Base-by-base conservation (phyloP, 1,140 invertebrate species). In the Atta cephalotes region DNA sequence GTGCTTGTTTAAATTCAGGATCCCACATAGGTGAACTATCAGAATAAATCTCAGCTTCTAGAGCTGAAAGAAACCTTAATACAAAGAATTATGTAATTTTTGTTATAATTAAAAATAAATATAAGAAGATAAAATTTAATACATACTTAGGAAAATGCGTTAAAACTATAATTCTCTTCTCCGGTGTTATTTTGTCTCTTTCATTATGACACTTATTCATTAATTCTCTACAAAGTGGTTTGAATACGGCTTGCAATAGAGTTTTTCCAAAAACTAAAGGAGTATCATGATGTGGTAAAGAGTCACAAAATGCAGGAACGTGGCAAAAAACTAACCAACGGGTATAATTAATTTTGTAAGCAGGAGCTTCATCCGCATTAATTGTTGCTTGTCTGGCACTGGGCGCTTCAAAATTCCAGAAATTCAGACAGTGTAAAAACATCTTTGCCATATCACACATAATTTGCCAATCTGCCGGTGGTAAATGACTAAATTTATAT, bases 301-400 rank as follows among this genome's bases (percentile, higher is more conserved):
- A 99, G 94, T 99, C 98, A 93, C 98, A 99, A 94, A 99, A 98
- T 6, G 98, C 97, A 14, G 98, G 98, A 6, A 99, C 98, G 94
- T 99, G 98, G 92, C 98, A 99, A 93, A 98, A 99, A 14, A 99
- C 98, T 28, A 99, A 95, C 98, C 99, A 99, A 89, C 98, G 97
- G n/a, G 97, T 98, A 92, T 98, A 99, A 95, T 98, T 98, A 66
- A 98, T 97, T 96, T 98, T 98, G 93, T 99, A 99, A 3, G 97
- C 96, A 10, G 97, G 97, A 28, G 97, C 97, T 92, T 99, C 98
- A 90, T 99, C 98, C 9, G 96, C 95, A 39, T 96, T 97, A 9
- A 97, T 96, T 1, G 96, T 96, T 89, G 97, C 95, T 91, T 96
- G 97, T 89, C 97, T 96, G 31, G 96, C 96, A 49, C 97, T 97